Base-by-base conservation (phyloP, 2,888 invertebrate species). In the Cheilosia impressa region DNA sequence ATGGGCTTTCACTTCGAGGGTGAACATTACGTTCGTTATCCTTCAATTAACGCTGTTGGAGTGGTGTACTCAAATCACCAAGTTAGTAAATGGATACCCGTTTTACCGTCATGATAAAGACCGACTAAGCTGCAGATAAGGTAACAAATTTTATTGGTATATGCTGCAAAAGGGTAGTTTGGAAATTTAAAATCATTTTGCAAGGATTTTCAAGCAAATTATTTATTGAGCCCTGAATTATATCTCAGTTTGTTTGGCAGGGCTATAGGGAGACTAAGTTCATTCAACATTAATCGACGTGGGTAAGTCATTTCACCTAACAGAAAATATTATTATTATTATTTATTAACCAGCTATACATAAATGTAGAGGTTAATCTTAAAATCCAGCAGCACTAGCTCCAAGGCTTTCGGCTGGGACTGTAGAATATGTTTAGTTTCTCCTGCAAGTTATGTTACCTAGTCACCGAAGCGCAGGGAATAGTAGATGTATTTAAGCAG, bases 21-120 rank as follows among this genome's bases (percentile, higher is more conserved):
- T 41, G 71, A 60, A 50, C 60, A 71, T 60, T 60, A 58, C 47
- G 47, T 60, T 41, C 71, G 71, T 52, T 71, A 71, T 71, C 71
- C 71, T 58, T 71, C 71, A 60, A 71, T 71, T 71, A 71, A 71
- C 60, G 60, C 15, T 69, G 69, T 57, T 47, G 7, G 52, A 22
- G 15, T 15, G 24, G 22, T 13, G 52, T 4, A 13, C 31, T 0
- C 31, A 31, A 31, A 31, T 31, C 31, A 31, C 31, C 31, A 31
- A 31, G 52, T 9, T 9, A 9, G 47, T 5, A 2, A 41, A 17
- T 19, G 19, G 50, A 9, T 13, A 19, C 22, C 22, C 10, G 34
- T 9, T 13, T 43, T 13, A 50, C 24, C 24, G 24, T 17, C 17
- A 53, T 4, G 13, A 53, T 7, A 38, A 24, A 13, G 9, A 9